Percentiles rank a stretch among this genome's conserved stretches.
phyloP scores from a whole-genome alignment of 2,888 invertebrate species.

The Agrochola circellaris region DNA sequence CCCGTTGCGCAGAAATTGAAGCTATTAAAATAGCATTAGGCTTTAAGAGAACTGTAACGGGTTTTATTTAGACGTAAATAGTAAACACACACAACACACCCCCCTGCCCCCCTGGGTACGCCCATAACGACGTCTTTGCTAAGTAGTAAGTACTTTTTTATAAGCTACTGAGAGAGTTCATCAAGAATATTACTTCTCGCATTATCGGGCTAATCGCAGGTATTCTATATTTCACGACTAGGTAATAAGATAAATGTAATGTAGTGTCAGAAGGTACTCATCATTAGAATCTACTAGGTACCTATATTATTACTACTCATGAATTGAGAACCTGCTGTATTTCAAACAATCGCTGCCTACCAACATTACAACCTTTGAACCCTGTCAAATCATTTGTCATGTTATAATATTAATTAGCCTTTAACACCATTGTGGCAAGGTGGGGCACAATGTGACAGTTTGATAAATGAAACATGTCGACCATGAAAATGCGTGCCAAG shows the following conservation, averaged over 20 bases:
- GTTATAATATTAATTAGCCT: conserved; percentile 49
- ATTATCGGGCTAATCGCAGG: no score
- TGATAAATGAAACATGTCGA: conserved; percentile 65
- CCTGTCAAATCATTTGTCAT: conserved; percentile 29
- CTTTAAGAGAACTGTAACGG: not conserved
- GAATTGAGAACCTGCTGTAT: not conserved
- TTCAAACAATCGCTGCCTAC: not conserved
- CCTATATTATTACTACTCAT: not conserved
- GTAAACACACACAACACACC: no score
- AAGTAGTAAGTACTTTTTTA: no score
- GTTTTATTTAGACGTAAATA: not conserved
- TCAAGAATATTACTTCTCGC: no score
- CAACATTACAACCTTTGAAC: conserved; percentile 3
- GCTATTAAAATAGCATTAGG: conserved; percentile 32
- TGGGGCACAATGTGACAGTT: conserved; percentile 44
- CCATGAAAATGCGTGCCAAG: conserved; percentile 55
- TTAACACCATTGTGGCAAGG: conserved; percentile 55
- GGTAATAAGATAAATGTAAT: no score
- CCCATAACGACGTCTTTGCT: no score
- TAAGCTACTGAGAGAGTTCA: no score
- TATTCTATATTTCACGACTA: no score
- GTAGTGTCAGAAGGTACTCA: no score
- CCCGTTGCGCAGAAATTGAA: conserved; percentile 9
- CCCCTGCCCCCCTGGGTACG: no score
- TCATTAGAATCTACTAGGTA: no score